Base-by-base conservation (phyloP, 2,797 vertebrate species). In the Hyperoplus immaculatus region DNA sequence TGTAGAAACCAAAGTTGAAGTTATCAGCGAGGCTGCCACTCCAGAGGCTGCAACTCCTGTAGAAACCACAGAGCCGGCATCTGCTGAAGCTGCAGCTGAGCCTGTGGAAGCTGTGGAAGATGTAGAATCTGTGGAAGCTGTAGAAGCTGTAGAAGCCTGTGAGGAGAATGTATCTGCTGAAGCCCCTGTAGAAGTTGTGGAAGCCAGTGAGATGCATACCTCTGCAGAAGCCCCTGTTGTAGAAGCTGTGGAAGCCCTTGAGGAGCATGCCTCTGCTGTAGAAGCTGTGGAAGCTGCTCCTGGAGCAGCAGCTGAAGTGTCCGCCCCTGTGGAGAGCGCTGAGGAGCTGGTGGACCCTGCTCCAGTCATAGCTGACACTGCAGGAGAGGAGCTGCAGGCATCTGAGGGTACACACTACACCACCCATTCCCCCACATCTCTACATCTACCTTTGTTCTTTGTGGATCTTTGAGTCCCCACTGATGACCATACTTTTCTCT, bases 381-480 rank as follows among this genome's bases (percentile, higher is more conserved):
- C 75, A 76, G 90, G 68, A 81, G 91, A 88, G 89, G 94, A 94
- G 88, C 90, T 92, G 69, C 88, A 81, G 78, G 77, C 50, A 4
- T 60, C 85, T 84, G 86, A 92, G 89, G 91, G 88, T 93, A 88
- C 86, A 80, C 82, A 91, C 78, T n/a, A 89, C 88, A 87, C 72
- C 75, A 71, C 72, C 78, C 69, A 84, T 85, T 70, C 77, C 54
- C 81, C 58, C 49, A 82, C 78, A 81, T 68, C 72, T 80, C 36
- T 83, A 8, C 60, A 75, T 84, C 50, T 79, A 60, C 75, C 53
- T 80, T 51, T 80, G 49, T 83, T 81, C 53, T 82, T 29, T 87
- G 41, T 85, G 70, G 77, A 81, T 69, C 54, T 78, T 55, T 81
- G 18, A 65, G 39, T 53, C 73, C 57, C n/a, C 53, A 74, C 74